phyloP scores from a whole-genome alignment of 2,113 vertebrate genomes.

The Bucco capensis region DNA sequence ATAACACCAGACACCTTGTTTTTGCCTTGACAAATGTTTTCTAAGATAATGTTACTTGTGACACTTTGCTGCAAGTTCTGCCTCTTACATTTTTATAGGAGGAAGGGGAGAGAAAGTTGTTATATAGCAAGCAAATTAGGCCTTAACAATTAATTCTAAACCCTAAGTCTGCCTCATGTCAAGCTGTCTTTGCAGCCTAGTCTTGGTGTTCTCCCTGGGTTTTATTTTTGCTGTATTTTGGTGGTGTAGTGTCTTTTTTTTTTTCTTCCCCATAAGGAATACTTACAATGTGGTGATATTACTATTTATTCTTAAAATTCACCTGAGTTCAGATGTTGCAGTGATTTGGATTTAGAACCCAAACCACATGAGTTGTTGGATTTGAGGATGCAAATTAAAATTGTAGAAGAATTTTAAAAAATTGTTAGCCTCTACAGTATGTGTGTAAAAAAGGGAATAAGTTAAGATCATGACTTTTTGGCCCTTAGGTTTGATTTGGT shows the following conservation, averaged over 20 bases:
- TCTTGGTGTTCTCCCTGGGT: background rate
- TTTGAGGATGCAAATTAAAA: background rate
- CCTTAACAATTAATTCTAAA: background rate
- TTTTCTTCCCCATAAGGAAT: too few relatives aligned
- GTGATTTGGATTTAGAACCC: background rate
- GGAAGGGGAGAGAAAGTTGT: background rate
- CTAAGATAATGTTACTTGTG: background rate
- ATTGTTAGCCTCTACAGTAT: background rate
- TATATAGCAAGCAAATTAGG: background rate
- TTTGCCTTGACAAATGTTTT: slow-evolving; percentile 6
- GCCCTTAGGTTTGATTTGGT: background rate
- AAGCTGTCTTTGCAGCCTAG: background rate
- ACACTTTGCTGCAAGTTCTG: background rate
- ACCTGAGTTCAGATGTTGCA: background rate
- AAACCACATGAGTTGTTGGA: background rate
- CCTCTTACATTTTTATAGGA: background rate
- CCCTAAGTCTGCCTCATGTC: background rate
- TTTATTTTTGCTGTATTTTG: background rate
- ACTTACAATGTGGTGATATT: background rate
- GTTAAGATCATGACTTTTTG: background rate
- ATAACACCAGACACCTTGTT: background rate
- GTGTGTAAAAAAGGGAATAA: background rate
- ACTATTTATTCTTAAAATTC: background rate
- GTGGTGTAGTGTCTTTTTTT: background rate
- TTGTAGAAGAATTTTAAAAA: background rate